Conservation (phyloP, 53 echinoderm and acorn worm species). For the Hippasteria phrygiana region DNA sequence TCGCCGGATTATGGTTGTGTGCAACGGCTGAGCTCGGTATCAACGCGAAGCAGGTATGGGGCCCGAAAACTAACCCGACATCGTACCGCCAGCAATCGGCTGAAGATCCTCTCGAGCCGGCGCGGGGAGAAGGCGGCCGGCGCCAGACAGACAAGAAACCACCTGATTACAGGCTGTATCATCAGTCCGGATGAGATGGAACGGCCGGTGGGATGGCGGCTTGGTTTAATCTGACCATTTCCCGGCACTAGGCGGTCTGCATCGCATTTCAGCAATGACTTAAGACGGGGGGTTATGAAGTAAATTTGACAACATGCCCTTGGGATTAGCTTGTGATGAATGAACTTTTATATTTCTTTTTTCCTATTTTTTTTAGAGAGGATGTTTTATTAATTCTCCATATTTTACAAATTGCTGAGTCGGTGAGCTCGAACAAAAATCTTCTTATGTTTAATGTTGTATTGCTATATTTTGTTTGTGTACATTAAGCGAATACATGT, state of each 20-base stretch:
- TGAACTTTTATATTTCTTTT: background rate
- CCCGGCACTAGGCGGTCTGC: background rate
- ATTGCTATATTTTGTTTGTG: too few relatives aligned
- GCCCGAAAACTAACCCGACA: slow-evolving; percentile 6
- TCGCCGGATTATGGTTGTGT: background rate
- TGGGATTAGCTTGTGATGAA: background rate
- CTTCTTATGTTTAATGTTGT: too few relatives aligned
- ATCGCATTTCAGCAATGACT: slow-evolving; percentile 9
- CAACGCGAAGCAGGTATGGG: background rate
- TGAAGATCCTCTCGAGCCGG: slow-evolving; percentile 18
- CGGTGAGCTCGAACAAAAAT: background rate
- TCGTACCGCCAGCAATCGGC: background rate
- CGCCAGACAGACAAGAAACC: slow-evolving; percentile 26
- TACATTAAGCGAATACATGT: too few relatives aligned
- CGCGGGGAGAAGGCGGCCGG: slow-evolving; percentile 7
- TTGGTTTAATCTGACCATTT: slow-evolving; percentile 19
- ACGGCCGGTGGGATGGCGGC: background rate
- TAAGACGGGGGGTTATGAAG: slow-evolving; percentile 3
- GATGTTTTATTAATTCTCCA: background rate
- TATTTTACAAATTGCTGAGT: background rate
- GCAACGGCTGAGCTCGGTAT: background rate
- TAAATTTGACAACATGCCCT: slow-evolving; percentile 22
- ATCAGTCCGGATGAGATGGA: background rate
- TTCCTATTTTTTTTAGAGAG: background rate
- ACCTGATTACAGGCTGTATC: slow-evolving; percentile 11